A percentile compares a stretch with the other conserved stretches of the same genome.
These are phyloP conservation scores for Campylorhamphus procurvoides DNA, from an alignment of 2,113 vertebrate species.

Conservation along the genomic window DNA sequence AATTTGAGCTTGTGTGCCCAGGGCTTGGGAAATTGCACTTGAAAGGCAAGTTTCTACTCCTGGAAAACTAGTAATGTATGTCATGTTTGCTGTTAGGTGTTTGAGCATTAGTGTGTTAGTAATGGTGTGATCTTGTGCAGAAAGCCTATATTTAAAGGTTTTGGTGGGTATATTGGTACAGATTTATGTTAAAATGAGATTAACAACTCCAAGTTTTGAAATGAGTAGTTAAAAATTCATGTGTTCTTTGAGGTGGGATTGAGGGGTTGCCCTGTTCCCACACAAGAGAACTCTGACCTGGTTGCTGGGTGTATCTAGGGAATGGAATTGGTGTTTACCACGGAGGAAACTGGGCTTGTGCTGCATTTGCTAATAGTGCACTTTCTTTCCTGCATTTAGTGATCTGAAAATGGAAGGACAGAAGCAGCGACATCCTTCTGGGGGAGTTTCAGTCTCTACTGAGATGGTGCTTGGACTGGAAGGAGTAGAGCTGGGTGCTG, in stretches of 20 bases:
- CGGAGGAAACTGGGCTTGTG: not conserved
- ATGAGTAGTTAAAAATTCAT: not conserved
- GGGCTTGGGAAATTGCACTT: not conserved
- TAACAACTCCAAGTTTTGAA: not conserved
- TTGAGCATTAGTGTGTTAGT: not conserved
- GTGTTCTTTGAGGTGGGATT: not conserved
- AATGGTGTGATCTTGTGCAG: not conserved
- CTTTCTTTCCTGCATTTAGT: conserved; percentile 67
- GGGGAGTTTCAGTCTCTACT: conserved; percentile 85
- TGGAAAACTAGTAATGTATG: not conserved
- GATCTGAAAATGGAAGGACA: conserved; percentile 87
- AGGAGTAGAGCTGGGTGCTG: conserved; percentile 90
- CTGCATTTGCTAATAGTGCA: not conserved
- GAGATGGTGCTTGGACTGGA: conserved; percentile 93
- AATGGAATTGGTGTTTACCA: not conserved
- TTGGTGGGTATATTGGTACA: not conserved
- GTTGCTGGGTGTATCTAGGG: not conserved
- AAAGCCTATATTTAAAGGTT: not conserved
- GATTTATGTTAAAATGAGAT: not conserved
- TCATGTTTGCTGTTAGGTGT: not conserved
- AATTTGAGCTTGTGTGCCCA: not conserved
- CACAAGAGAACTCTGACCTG: not conserved
- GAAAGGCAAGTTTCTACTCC: conserved; percentile 1
- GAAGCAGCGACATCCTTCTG: conserved; percentile 92
- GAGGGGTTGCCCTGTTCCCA: not conserved